Evolutionary conservation across 2,797 vertebrate species (phyloP).

Genomic region (Betta splendens): DNA sequence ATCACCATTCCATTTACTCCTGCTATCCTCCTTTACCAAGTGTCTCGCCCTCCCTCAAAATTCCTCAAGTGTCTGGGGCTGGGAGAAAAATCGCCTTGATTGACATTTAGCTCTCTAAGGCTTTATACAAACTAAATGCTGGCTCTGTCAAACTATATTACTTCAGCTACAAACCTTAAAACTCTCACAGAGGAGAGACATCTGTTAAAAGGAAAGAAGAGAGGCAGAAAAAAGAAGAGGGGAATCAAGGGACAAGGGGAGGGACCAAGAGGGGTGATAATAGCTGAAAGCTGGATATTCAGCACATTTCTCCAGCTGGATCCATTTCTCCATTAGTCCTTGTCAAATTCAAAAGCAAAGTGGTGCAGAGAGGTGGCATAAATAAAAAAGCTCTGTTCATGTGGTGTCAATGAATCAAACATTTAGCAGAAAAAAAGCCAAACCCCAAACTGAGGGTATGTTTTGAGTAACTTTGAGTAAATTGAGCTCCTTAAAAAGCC

Average conservation of each 20-base stretch:
- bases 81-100: slow-evolving; percentile 78
- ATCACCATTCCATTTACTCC: slow-evolving; percentile 42
- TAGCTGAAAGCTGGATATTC: slow-evolving; percentile 66
- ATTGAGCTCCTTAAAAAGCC: slow-evolving; percentile 18
- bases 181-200: slow-evolving; percentile 68
- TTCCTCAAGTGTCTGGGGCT: slow-evolving; percentile 76
- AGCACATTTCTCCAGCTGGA: slow-evolving; percentile 64
- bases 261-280: slow-evolving; percentile 69
- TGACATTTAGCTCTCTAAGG: slow-evolving; percentile 79
- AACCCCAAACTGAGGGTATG: slow-evolving; percentile 18
- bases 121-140: slow-evolving; percentile 70
- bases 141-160: slow-evolving; percentile 76
- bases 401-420: slow-evolving; percentile 28
- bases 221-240: slow-evolving; percentile 31
- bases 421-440: slow-evolving; percentile 27
- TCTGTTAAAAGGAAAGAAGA: slow-evolving; percentile 65
- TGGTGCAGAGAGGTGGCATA: slow-evolving; percentile 31
- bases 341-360: slow-evolving; percentile 36
- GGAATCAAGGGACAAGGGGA: slow-evolving; percentile 49
- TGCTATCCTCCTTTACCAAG: slow-evolving; percentile 51
- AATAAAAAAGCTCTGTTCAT: slow-evolving; percentile 36
- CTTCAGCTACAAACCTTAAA: slow-evolving; percentile 74
- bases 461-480: slow-evolving; percentile 8
- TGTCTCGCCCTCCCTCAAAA: slow-evolving; percentile 73
- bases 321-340: slow-evolving; percentile 44